Conservation (phyloP, 2,797 vertebrate species). For the Gallinago nigripennis region DNA sequence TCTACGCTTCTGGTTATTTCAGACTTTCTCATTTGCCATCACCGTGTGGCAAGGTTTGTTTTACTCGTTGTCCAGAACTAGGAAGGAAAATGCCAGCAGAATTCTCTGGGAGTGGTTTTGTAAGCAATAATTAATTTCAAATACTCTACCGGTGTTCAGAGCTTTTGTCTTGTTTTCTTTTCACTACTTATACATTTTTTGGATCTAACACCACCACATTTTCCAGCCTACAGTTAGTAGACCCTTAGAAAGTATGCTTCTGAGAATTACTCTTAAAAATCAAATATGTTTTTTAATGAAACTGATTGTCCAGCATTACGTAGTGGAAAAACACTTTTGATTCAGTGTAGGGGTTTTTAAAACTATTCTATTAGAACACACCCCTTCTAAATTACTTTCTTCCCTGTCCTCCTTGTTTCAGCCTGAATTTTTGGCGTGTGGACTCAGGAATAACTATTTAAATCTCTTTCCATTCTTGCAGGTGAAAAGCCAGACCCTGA, state of each 20-base stretch:
- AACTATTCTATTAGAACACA: background rate
- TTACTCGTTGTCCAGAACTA: background rate
- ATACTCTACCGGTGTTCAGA: background rate
- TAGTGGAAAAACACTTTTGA: background rate
- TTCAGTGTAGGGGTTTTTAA: background rate
- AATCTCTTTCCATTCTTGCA: slow-evolving; percentile 50
- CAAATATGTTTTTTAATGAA: background rate
- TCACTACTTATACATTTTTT: rapidly evolving
- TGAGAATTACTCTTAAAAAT: background rate
- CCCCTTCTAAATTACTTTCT: background rate
- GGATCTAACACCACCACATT: background rate
- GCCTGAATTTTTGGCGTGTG: rapidly evolving
- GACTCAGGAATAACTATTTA: background rate
- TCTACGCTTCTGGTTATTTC: background rate
- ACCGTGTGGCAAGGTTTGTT: background rate
- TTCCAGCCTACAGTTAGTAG: background rate
- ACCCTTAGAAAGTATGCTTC: background rate
- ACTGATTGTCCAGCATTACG: background rate
- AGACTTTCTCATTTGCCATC: background rate
- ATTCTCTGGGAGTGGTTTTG: background rate
- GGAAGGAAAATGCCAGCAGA: background rate
- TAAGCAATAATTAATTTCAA: background rate
- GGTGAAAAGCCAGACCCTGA: slow-evolving; percentile 98
- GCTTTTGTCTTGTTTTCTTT: background rate
- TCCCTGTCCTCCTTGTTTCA: background rate